Evolutionary conservation across 2,113 vertebrate species (phyloP).

Genomic region (Emydura subglobosa): DNA sequence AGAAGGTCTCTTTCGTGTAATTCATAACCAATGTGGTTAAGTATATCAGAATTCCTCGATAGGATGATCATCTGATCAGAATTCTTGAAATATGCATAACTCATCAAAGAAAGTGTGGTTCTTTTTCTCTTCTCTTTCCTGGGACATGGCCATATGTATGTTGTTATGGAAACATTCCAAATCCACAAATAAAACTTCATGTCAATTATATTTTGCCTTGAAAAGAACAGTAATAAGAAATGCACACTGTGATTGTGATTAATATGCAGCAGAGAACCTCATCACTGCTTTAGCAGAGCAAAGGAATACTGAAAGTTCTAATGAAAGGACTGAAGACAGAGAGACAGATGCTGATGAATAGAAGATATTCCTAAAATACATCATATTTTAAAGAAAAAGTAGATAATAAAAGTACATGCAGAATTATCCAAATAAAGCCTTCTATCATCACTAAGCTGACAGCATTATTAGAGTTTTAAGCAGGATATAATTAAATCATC

Average conservation of each 20-base stretch:
- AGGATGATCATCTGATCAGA: background rate
- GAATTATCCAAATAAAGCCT: constrained; percentile 18
- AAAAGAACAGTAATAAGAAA: background rate
- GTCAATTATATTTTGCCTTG: background rate
- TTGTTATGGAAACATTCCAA: background rate
- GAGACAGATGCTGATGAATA: background rate
- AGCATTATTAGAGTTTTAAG: background rate
- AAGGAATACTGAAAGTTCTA: background rate
- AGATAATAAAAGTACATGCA: background rate
- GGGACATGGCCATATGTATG: background rate
- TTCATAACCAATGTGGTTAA: background rate
- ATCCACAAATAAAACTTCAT: background rate
- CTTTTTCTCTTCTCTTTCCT: background rate
- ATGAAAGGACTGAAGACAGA: background rate
- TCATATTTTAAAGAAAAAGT: background rate
- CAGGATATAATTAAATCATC: background rate
- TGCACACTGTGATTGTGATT: background rate
- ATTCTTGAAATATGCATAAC: background rate
- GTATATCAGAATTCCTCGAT: background rate
- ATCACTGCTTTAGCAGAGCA: background rate
- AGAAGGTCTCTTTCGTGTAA: background rate
- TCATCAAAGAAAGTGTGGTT: background rate
- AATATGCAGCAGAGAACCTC: background rate
- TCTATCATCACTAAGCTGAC: constrained; percentile 17
- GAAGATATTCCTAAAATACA: constrained; percentile 9